These are phyloP conservation scores for Xylota segnis DNA, from an alignment of 2,888 invertebrate species.

Conservation along the genomic window DNA sequence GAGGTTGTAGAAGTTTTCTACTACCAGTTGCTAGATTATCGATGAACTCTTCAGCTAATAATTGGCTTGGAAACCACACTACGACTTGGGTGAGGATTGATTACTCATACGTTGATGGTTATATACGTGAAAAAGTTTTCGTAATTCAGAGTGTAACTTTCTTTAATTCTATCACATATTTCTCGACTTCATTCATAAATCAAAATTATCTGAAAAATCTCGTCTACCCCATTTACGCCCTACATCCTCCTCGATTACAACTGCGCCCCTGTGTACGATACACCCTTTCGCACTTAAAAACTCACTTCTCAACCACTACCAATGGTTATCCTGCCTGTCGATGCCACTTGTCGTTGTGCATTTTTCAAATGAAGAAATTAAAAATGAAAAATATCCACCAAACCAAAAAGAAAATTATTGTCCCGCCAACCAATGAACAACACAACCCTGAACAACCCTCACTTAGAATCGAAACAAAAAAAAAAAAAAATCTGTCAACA, in stretches of 20 bases:
- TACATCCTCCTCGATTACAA: not conserved
- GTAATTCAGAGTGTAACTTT: too few relatives aligned
- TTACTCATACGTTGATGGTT: too few relatives aligned
- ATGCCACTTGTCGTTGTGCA: conserved; percentile 56
- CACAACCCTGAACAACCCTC: conserved; percentile 38
- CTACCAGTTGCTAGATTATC: too few relatives aligned
- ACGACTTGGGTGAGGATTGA: too few relatives aligned
- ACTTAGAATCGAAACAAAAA: conserved; percentile 32
- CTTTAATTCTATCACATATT: too few relatives aligned
- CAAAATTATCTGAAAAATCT: too few relatives aligned
- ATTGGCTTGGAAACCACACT: too few relatives aligned
- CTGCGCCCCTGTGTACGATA: not conserved
- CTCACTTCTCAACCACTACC: not conserved
- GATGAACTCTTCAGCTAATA: too few relatives aligned
- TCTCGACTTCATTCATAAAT: too few relatives aligned
- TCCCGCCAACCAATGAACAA: conserved; percentile 39
- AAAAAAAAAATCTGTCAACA: conserved; percentile 56
- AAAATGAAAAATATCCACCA: conserved; percentile 24
- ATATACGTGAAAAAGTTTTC: too few relatives aligned
- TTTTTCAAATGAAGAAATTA: conserved; percentile 50
- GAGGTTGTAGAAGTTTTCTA: too few relatives aligned
- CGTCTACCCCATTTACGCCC: too few relatives aligned
- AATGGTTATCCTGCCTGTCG: conserved; percentile 39
- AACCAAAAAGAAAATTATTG: conserved; percentile 39
- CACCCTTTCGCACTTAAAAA: conserved; percentile 2